Base-by-base conservation (phyloP, 2,797 vertebrate genomes). In the Parambassis ranga region DNA sequence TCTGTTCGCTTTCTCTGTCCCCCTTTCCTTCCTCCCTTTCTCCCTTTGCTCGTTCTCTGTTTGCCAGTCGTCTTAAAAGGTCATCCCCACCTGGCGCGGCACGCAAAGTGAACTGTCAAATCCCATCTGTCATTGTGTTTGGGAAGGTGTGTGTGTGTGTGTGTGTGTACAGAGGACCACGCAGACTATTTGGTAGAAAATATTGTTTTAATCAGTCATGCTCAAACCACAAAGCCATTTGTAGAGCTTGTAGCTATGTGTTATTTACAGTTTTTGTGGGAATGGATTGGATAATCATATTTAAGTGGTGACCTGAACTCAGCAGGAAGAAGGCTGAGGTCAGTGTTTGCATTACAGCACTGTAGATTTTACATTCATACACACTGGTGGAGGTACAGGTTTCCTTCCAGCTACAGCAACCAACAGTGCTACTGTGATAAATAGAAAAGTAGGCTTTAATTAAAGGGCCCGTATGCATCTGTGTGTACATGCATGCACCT, bases 21-120 rank as follows among this genome's bases (percentile, higher is more conserved):
- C 10, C 41, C 38, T 41, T 37, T 28, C 31, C 65, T 22, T 30
- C 16, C 44, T 22, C 11, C 24, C 66, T 67, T 35, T 26, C 67
- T 74, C 37, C 44, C n/a, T n/a, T n/a, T 8, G 30, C 57, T 36
- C 20, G 2, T 43, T 73, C 32, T 7, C 56, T 78, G 62, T 77
- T 67, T 70, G 67, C 71, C 66, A 71, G 73, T 57, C 20, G 6
- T 84, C 61, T 81, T 73, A 65, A 87, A 90, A 89, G 88, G 87
- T 89, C 84, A 87, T 73, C 33, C 62, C 77, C 74, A 86, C 84
- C 84, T 85, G 75, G 70, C 10, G 65, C 7, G 49, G 65, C 71
- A 62, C 69, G 49, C 80, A 74, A 75, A 87, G 71, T 75, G 60
- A 79, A 72, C 79, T 74, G 81, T 84, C 81, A 83, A 62, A 77